phyloP scores from a whole-genome alignment of 1,140 invertebrate species.

The Pentalonia nigronervosa region DNA sequence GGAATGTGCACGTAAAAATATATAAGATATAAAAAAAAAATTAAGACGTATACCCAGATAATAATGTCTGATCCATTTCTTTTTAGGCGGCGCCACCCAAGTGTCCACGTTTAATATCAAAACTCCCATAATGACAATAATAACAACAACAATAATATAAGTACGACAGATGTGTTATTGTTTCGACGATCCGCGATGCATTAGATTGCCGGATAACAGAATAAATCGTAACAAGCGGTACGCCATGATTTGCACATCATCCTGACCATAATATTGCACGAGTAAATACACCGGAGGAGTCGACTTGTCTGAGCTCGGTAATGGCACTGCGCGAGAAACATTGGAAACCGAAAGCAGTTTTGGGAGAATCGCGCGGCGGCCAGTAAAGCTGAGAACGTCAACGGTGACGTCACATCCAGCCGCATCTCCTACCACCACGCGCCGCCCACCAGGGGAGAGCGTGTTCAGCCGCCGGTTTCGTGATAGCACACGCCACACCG shows the following conservation, averaged over 20 bases:
- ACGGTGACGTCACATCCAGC: constrained; percentile 41
- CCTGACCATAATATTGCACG: background rate
- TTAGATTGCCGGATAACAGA: background rate
- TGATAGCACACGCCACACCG: background rate
- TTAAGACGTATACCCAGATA: constrained; percentile 61
- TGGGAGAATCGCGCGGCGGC: constrained; percentile 33
- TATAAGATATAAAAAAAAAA: background rate
- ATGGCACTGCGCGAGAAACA: constrained; percentile 31
- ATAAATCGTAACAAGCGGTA: background rate
- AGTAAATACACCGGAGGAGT: background rate
- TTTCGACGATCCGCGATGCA: background rate
- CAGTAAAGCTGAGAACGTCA: constrained; percentile 25
- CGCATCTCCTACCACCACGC: constrained; percentile 48
- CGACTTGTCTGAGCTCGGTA: constrained; percentile 22
- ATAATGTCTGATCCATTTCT: constrained; percentile 78
- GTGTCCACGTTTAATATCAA: constrained; percentile 60
- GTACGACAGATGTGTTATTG: background rate
- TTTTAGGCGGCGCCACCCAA: constrained; percentile 71
- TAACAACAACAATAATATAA: background rate
- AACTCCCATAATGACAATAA: constrained; percentile 57
- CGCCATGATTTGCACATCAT: background rate
- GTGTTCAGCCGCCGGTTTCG: constrained; percentile 31
- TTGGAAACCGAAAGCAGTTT: constrained; percentile 51
- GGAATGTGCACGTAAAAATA: too few relatives aligned
- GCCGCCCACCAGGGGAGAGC: constrained; percentile 32